phyloP scores from a whole-genome alignment of 2,113 vertebrate genomes.

The Stigmatopora nigra region DNA sequence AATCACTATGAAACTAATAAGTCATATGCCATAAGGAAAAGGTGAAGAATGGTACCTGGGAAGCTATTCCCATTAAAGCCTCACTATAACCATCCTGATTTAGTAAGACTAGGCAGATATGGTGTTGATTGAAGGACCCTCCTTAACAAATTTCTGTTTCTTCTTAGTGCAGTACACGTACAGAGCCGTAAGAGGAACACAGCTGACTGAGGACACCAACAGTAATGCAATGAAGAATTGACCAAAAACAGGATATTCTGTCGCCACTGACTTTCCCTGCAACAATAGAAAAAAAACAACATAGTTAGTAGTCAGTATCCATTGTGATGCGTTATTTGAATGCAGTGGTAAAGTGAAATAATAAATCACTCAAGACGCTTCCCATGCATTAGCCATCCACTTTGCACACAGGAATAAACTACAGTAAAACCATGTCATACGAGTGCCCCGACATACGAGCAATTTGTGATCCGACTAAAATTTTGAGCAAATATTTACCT shows the following conservation, averaged over 20 bases:
- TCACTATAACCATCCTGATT: background rate
- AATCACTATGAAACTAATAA: no score
- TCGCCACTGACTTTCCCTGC: constrained; percentile 80
- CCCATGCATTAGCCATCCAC: background rate
- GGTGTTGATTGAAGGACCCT: constrained; percentile 13
- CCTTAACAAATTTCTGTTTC: constrained; percentile 14
- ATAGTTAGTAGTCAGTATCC: background rate
- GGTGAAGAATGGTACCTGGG: background rate
- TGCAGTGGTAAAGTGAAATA: background rate
- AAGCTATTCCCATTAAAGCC: background rate
- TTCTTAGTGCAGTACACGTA: constrained; percentile 57
- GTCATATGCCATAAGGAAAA: background rate
- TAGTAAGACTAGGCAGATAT: constrained; percentile 11
- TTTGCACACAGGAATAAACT: background rate
- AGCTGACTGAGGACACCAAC: constrained; percentile 73
- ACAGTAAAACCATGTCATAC: no score
- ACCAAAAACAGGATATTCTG: constrained; percentile 74
- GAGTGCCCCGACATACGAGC: no score
- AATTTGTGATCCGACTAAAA: no score
- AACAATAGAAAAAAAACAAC: background rate
- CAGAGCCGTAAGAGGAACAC: constrained; percentile 78
- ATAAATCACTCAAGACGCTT: background rate
- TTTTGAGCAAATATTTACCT: no score
- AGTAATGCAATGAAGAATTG: constrained; percentile 78
- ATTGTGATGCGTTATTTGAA: background rate